phyloP scores from a whole-genome alignment of 2,888 invertebrate species.

The Diaperis boleti region DNA sequence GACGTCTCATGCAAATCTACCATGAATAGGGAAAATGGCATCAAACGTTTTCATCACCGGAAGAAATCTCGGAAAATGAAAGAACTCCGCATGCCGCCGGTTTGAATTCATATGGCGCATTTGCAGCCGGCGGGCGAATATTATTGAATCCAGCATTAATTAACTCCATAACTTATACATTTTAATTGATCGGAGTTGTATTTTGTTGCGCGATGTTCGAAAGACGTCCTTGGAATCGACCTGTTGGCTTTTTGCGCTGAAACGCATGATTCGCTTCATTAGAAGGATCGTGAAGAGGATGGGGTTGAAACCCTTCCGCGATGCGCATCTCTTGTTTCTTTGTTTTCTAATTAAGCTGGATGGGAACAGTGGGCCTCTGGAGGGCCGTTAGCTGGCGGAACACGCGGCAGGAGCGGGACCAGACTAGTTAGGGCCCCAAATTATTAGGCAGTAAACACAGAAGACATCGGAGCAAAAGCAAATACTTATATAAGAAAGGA shows the following conservation, averaged over 20 bases:
- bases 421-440: too few relatives aligned
- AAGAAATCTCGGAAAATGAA: constrained; percentile 1
- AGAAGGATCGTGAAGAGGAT: background rate
- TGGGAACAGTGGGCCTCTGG: constrained; percentile 7
- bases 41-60: background rate
- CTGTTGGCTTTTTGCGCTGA: too few relatives aligned
- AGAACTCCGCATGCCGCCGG: background rate
- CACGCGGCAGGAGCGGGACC: too few relatives aligned
- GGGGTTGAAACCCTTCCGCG: background rate
- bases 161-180: background rate
- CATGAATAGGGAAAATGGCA: background rate
- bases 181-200: too few relatives aligned
- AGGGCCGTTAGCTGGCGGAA: constrained; percentile 3
- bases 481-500: too few relatives aligned
- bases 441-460: too few relatives aligned
- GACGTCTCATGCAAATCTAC: too few relatives aligned
- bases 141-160: background rate
- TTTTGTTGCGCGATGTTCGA: too few relatives aligned
- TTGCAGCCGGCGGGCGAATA: background rate
- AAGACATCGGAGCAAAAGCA: too few relatives aligned
- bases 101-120: background rate
- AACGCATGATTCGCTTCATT: background rate
- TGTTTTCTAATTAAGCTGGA: constrained; percentile 28
- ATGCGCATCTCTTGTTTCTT: constrained; percentile 23
- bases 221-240: too few relatives aligned